Evolutionary conservation across 2,888 invertebrate genomes (phyloP), one percentile per base, ranked within the genome.

Genomic region (Hyles lineata): DNA sequence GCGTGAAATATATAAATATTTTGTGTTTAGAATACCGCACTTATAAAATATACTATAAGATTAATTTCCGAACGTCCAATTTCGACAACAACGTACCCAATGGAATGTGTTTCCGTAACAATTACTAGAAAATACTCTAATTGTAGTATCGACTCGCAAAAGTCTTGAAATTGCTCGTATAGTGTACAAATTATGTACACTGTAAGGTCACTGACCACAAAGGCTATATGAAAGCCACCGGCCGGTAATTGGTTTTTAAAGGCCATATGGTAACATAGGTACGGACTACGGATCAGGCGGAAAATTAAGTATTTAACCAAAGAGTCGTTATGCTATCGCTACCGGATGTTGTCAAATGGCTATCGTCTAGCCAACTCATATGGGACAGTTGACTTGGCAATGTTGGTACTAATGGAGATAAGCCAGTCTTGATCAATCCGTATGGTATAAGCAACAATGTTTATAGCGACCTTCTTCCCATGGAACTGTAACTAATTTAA

Each of bases 151-250:
- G 11, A 69, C 50, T 55, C 2, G 55, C 70, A 29, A 32, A 58
- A 70, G n/a, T 29, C 58, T 58, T n/a, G 59, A 43, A 63, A 63
- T 58, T 35, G 55, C 7, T 50, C 69, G 29, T 29, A 52, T 21
- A 25, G 52, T 61, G 50, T 71, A 52, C 62, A 71, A 50, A 71
- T 62, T 60, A 52, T 70, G 55, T 70, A 29, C 29, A 63, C 32
- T 60, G 73, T 76, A 76, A 79, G 76, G 76, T 75, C 77, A 74
- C 70, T 78, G 76, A 74, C 74, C 77, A 78, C 73, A 74, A 72
- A 77, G 79, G 78, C 72, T 75, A 69, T 72, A 73, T 72, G 74
- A 72, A 70, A 60, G 59, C 72, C 67, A 23, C 8, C n/a, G 67
- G 21, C 29, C 67, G 59, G 70, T 73, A 74, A 73, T 70, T 75